Base-by-base conservation (phyloP, 2,888 invertebrate species). In the Perdita meconis region DNA sequence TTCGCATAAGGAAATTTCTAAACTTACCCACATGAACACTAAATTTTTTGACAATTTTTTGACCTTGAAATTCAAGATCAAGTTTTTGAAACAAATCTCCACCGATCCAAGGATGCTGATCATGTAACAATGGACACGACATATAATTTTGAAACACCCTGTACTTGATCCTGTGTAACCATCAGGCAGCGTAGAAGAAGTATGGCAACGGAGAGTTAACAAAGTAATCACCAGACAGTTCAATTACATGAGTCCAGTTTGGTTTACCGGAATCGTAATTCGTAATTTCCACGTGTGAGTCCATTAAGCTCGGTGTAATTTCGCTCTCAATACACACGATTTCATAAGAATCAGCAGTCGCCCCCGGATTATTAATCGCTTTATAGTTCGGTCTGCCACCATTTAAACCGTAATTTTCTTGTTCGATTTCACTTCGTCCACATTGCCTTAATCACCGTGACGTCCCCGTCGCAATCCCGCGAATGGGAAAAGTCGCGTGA, bases 361-460 rank as follows among this genome's bases (percentile, higher is more conserved):
- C 53, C 13, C 38, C 34, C 24, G 22, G 40, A 16, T 68, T 51
- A 53, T 61, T 42, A 71, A 47, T 61, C 61, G 50, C 60, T 42
- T 30, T 44, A 66, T 47, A 66, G 76, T 61, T 56, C 56, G 40
- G 61, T 44, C 47, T 2, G 56, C 51, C 36, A 38, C 51, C 42
- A 57, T 71, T 66, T 57, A 30, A 1, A 36, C 55, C 55, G 71
- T 66, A 69, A 57, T 79, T 53, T 57, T 47, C 68, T 30, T 53
- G 68, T 38, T 53, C 53, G 51, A 53, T 68, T 61, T 61, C 68
- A 61, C 61, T 53, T 8, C 19, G 26, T 36, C n/a, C 40, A 34
- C 53, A 36, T 42, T 26, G 47, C 40, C 8, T 55, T 61, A 69
- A 69, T 61, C 53, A 61, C 42, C 68, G 68, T 53, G 63, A 61